Base-by-base conservation (phyloP, 2,113 vertebrate species). In the Apteryx owenii region DNA sequence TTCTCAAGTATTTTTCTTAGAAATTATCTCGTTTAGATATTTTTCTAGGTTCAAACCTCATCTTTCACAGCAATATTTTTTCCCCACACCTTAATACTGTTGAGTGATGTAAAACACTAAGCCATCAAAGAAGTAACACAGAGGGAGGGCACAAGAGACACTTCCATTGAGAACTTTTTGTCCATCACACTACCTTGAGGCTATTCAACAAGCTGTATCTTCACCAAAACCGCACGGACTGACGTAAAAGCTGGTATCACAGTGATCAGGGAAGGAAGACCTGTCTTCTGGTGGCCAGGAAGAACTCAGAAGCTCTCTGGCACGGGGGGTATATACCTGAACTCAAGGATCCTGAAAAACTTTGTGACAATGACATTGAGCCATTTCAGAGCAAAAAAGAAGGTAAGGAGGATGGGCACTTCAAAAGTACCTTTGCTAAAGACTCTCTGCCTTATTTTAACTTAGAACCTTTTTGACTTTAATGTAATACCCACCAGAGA, bases 261-360 rank as follows among this genome's bases (percentile, higher is more conserved):
- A 7, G 44, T 6, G 12, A 8, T 31, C 14, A 23, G 10, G 14
- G 40, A 22, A 44, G 36, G 48, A 25, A 25, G 7, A 38, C 1
- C 0, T 18, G n/a, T 33, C 0, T 0, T 28, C 54, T n/a, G 51
- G 33, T 15, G 28, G 53, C 44, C 33, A 48, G 7, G 33, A 20
- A 54, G 13, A 26, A 7, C 68, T 82, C 46, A 48, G 33, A 8
- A 42, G 16, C 23, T 72, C 12, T 36, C 44, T n/a, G 20, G 28
- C 10, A 22, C 5, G 44, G 13, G 16, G 44, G 16, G 44, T 5
- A 46, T 46, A 17, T 46, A 46, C 44, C 16, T 15, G 6, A 48
- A 6, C 33, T 5, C 20, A 10, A n/a, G 10, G 44, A 48, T 51
- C 6, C 6, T 29, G 15, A 66, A 5, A 73, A 40, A 33, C 44